Conservation (phyloP, 2,888 invertebrate genomes). For the Syrista parreyssii region DNA sequence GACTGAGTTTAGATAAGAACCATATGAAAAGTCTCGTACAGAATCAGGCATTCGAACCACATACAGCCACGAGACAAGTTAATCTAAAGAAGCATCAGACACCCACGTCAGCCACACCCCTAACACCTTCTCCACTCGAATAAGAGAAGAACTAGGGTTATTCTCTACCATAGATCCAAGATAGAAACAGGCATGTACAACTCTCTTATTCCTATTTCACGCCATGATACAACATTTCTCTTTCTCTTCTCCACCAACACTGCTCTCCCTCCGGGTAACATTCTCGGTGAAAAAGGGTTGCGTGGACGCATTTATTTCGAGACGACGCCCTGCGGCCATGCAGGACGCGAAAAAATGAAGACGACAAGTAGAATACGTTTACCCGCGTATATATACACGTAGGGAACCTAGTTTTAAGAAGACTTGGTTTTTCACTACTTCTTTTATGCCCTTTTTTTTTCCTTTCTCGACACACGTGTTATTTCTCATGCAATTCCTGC, state of each 20-base stretch:
- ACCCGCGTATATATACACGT: neutral
- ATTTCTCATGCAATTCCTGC: neutral
- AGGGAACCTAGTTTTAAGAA: neutral
- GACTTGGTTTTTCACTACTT: neutral
- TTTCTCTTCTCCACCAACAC: neutral
- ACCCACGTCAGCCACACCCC: constrained; percentile 14
- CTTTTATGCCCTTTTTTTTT: constrained; percentile 1
- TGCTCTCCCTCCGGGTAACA: neutral
- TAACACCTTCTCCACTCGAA: constrained; percentile 1
- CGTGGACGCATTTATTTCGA: constrained; percentile 7
- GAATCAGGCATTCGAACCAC: neutral
- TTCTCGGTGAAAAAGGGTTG: neutral
- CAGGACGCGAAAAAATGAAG: constrained; percentile 2
- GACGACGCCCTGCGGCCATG: neutral
- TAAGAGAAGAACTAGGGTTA: constrained; percentile 2
- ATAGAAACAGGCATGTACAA: constrained; percentile 6
- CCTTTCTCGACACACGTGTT: neutral
- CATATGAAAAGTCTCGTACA: neutral
- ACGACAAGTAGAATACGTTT: neutral
- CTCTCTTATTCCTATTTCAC: constrained; percentile 17
- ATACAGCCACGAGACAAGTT: constrained; percentile 16
- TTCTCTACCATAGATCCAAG: constrained; percentile 9
- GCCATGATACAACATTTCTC: constrained; percentile 17
- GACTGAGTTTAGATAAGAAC: neutral
- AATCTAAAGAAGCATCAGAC: constrained; percentile 22